phyloP scores from a whole-genome alignment of 2,113 vertebrate species.

The Rhizomys pruinosus region DNA sequence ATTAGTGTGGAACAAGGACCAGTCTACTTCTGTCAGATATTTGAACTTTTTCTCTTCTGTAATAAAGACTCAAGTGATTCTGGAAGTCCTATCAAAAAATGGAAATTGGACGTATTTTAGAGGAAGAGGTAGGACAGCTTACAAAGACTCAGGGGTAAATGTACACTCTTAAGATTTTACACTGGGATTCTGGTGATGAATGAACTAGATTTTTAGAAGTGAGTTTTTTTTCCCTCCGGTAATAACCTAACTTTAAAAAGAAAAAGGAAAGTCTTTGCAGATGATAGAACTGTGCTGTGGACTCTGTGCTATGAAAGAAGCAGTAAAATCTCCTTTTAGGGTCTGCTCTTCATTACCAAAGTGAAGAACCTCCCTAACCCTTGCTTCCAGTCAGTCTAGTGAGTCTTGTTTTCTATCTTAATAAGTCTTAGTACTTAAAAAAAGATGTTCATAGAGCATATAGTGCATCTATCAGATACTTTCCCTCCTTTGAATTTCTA shows the following conservation, averaged over 20 bases:
- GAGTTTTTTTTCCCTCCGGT: background rate
- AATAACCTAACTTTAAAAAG: constrained; percentile 14
- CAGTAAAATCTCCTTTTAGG: background rate
- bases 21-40: constrained; percentile 18
- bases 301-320: background rate
- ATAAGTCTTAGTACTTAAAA: constrained; percentile 40
- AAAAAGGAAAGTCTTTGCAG: constrained; percentile 13
- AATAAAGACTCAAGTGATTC: constrained; percentile 21
- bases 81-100: constrained; percentile 17
- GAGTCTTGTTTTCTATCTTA: constrained; percentile 41
- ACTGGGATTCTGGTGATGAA: background rate
- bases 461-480: background rate
- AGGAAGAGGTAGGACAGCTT: background rate
- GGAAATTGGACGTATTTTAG: constrained; percentile 36
- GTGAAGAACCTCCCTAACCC: background rate
- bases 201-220: background rate
- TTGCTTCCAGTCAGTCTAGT: background rate
- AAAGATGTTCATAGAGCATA: background rate
- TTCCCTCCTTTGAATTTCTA: background rate
- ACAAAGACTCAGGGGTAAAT: background rate
- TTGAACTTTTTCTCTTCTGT: constrained; percentile 50
- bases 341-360: constrained; percentile 17
- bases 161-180: constrained; percentile 2
- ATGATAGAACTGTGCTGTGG: background rate
- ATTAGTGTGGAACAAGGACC: background rate